These are phyloP conservation scores for Neodiprion pinetum DNA, from an alignment of 1,140 invertebrate genomes.

Conservation along the genomic window DNA sequence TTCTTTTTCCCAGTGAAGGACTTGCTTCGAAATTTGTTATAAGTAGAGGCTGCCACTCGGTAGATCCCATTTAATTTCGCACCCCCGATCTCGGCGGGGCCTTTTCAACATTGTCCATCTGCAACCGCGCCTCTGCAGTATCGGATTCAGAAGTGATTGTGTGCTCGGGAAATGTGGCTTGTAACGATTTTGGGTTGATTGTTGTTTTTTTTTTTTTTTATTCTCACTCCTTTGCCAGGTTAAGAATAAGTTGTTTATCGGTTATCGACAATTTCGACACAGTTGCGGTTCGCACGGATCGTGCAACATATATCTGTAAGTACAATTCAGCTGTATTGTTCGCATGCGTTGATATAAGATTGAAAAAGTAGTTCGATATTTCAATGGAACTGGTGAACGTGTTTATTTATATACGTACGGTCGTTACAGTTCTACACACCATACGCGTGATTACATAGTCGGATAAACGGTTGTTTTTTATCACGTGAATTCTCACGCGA, in stretches of 20 bases:
- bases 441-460: too few species aligned
- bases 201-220: not conserved
- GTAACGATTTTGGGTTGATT: not conserved
- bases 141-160: not conserved
- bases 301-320: not conserved
- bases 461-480: too few species aligned
- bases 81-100: conserved; percentile 37
- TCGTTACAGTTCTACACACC: too few species aligned
- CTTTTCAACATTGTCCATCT: not conserved
- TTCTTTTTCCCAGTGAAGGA: conserved; percentile 39
- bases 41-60: conserved; percentile 49
- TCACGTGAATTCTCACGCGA: too few species aligned
- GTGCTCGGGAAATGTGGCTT: not conserved
- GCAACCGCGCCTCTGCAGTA: too few species aligned
- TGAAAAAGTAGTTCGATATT: too few species aligned
- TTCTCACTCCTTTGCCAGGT: not conserved
- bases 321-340: not conserved
- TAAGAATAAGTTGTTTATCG: not conserved
- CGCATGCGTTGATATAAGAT: too few species aligned
- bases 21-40: conserved; percentile 59
- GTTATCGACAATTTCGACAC: not conserved
- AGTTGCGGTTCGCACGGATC: not conserved
- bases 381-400: too few species aligned
- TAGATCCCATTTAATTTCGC: conserved; percentile 48
- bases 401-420: too few species aligned